Base-by-base conservation (phyloP, 2,797 vertebrate species). In the Eurystomus glaucurus region DNA sequence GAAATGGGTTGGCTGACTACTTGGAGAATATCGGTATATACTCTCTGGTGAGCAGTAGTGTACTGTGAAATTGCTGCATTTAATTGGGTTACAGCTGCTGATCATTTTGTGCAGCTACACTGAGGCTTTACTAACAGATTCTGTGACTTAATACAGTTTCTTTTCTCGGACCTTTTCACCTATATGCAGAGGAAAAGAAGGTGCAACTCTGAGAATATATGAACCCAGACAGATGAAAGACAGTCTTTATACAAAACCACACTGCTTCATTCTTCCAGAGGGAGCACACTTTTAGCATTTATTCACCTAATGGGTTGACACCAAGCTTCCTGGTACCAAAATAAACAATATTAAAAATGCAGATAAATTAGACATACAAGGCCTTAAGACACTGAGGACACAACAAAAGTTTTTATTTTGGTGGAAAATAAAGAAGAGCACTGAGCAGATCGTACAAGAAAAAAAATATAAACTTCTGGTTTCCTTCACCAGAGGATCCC, bases 41-140 rank as follows among this genome's bases (percentile, higher is more conserved):
- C 31, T 93, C 93, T 96, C 97, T 87, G 29, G 79, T 81, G 91
- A 93, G 86, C 51, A 26, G 79, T 81, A 94, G 90, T 50, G 85
- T 60, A 64, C 94, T 86, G 82, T 94, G 90, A 74, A 84, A 90
- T 93, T 68, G 74, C 77, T 93, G 64, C 64, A 20, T 95, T 97
- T 97, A 97, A 96, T 93, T 96, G 97, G 84, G 92, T 87, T 96
- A 97, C 97, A 97, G 97, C 97, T 98, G 98, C 96, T 94, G 94
- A 97, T 97, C 86, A 97, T 97, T 97, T 97, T 93, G 92, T 95
- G 93, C 70, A 85, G 65, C 65, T 78, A 88, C 90, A 94, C 82
- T 85, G 82, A 91, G 90, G 75, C 86, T 85, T 95, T 90, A 60
- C 85, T 85, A 96, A 87, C 91, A 70, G 94, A 93, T 91, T 92